Conservation (phyloP, 2,888 invertebrate genomes). For the Rhamphomyia laevipes region DNA sequence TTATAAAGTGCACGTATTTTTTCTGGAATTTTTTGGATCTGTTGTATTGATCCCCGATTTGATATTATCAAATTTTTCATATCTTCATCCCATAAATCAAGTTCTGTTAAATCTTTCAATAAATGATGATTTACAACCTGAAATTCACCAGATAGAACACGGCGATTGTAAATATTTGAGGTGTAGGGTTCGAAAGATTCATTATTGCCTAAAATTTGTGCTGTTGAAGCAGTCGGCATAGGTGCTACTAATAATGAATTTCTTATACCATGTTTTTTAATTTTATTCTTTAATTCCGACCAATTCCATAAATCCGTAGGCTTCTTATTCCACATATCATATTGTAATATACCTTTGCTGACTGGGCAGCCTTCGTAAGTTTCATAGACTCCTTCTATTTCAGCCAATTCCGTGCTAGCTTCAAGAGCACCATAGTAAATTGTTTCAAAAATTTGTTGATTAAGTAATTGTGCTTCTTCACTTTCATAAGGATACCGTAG, state of each 20-base stretch:
- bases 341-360: slow-evolving; percentile 90
- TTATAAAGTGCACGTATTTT: slow-evolving; percentile 81
- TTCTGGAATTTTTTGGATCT: slow-evolving; percentile 71
- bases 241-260: slow-evolving; percentile 91
- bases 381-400: slow-evolving; percentile 73
- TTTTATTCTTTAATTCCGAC: slow-evolving; percentile 67
- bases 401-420: slow-evolving; percentile 88
- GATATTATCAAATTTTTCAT: slow-evolving; percentile 92
- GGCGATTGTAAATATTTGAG: slow-evolving; percentile 87
- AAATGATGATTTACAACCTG: slow-evolving; percentile 94
- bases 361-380: slow-evolving; percentile 87
- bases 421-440: slow-evolving; percentile 95
- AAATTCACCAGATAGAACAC: slow-evolving; percentile 93
- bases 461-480: slow-evolving; percentile 69
- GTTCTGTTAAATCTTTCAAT: slow-evolving; percentile 81
- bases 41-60: slow-evolving; percentile 85
- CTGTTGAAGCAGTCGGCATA: slow-evolving; percentile 98
- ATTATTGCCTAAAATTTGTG: slow-evolving; percentile 98
- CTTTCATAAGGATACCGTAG: slow-evolving; percentile 91
- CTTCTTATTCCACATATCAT: slow-evolving; percentile 93
- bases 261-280: slow-evolving; percentile 77
- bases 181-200: slow-evolving; percentile 98
- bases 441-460: slow-evolving; percentile 95
- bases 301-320: slow-evolving; percentile 87
- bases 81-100: slow-evolving; percentile 84